Evolutionary conservation across 2,113 vertebrate genomes (phyloP).

Genomic region (Microtus oregoni): DNA sequence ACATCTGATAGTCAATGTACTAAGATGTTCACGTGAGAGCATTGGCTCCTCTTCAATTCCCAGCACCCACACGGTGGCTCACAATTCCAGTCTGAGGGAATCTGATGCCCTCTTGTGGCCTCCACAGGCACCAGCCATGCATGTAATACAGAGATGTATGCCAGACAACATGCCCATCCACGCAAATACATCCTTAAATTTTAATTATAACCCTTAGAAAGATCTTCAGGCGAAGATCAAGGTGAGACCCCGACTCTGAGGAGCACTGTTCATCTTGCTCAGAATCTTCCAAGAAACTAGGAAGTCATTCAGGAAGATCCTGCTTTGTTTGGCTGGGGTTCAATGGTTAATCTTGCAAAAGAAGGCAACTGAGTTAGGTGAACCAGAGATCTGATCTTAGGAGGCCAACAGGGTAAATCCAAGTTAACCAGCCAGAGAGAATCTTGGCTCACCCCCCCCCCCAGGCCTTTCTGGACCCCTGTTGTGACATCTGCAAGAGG

Average conservation of each 20-base stretch:
- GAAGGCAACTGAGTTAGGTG: background rate
- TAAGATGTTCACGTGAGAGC: background rate
- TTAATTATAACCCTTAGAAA: background rate
- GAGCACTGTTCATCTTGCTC: background rate
- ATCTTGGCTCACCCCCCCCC: background rate
- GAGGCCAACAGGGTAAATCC: background rate
- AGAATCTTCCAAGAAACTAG: background rate
- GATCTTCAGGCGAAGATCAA: background rate
- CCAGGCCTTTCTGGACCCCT: background rate
- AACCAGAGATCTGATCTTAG: background rate
- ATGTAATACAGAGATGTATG: no score
- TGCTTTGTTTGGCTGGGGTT: background rate
- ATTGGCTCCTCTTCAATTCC: background rate
- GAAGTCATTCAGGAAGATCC: background rate
- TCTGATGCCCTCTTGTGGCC: no score
- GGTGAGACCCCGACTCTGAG: background rate
- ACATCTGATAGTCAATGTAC: background rate
- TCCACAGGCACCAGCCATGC: background rate
- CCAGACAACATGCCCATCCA: background rate
- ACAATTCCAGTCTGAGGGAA: background rate
- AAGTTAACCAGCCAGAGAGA: background rate
- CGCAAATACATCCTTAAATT: background rate
- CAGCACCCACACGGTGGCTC: background rate
- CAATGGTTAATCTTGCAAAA: background rate
- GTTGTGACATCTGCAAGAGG: background rate